Conservation (phyloP, 2,888 invertebrate genomes). For the Sussaba pulchella region DNA sequence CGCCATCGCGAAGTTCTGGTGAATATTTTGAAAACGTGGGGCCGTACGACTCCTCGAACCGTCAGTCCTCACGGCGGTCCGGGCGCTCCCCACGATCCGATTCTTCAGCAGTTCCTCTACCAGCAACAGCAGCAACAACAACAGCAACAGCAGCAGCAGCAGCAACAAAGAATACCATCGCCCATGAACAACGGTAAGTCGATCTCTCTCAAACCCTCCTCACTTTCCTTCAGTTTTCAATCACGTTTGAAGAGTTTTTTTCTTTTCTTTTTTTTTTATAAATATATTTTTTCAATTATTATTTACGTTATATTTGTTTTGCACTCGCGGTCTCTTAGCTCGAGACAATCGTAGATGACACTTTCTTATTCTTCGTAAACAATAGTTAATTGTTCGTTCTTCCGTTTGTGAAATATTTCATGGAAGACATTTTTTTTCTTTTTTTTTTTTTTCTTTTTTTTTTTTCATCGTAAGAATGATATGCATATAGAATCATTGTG, state of each 20-base stretch:
- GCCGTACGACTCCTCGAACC: conserved; percentile 81
- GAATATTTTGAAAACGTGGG: conserved; percentile 87
- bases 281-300: conserved; percentile 10
- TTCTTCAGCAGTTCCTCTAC: conserved; percentile 84
- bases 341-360: conserved; percentile 38
- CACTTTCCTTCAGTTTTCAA: conserved; percentile 28
- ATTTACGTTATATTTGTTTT: conserved; percentile 12
- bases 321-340: no score
- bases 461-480: no score
- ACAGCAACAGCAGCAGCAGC: conserved; percentile 78
- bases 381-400: not conserved
- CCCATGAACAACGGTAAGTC: conserved; percentile 82
- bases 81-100: conserved; percentile 81
- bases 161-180: conserved; percentile 83
- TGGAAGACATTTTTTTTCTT: no score
- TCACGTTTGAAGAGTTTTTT: conserved; percentile 43
- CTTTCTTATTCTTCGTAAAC: not conserved
- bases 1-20: conserved; percentile 90
- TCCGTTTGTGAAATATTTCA: not conserved
- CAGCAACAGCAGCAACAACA: conserved; percentile 84
- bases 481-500: conserved; percentile 31
- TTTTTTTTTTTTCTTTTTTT: no score
- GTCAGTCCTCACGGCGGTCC: conserved; percentile 83
- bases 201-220: conserved; percentile 3
- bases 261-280: not conserved